Percentiles rank a stretch among this genome's conserved stretches.
Evolutionary conservation across 2,797 vertebrate genomes (phyloP).

Genomic region (Podarcis siculus): DNA sequence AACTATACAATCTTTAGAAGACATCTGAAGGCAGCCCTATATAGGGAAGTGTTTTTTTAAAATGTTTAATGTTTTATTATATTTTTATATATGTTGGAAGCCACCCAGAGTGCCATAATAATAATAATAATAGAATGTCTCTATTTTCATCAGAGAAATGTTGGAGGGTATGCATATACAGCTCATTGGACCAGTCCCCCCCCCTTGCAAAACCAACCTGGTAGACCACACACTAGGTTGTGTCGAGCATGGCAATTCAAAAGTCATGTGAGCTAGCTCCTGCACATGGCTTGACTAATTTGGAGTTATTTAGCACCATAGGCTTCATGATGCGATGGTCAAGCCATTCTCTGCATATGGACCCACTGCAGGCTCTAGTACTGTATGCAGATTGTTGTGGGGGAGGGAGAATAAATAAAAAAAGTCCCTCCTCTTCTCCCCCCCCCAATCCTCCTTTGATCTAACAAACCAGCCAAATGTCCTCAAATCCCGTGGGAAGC

Average conservation of each 20-base stretch:
- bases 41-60: too few relatives aligned
- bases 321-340: background rate
- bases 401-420: background rate
- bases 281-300: background rate
- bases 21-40: too few relatives aligned
- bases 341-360: background rate
- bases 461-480: slow-evolving; percentile 1
- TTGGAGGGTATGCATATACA: too few relatives aligned
- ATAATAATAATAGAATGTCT: too few relatives aligned
- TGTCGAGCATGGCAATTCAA: background rate
- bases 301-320: background rate
- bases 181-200: too few relatives aligned
- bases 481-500: slow-evolving; percentile 63
- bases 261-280: background rate
- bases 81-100: too few relatives aligned
- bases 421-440: background rate
- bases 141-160: too few relatives aligned
- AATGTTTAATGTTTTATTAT: too few relatives aligned
- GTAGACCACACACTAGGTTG: background rate
- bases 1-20: too few relatives aligned
- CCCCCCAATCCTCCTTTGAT: background rate
- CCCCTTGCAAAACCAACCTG: too few relatives aligned
- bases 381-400: background rate
- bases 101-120: too few relatives aligned
- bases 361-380: background rate